Base-by-base conservation (phyloP, 1,140 invertebrate genomes). In the Linepithema humile region DNA sequence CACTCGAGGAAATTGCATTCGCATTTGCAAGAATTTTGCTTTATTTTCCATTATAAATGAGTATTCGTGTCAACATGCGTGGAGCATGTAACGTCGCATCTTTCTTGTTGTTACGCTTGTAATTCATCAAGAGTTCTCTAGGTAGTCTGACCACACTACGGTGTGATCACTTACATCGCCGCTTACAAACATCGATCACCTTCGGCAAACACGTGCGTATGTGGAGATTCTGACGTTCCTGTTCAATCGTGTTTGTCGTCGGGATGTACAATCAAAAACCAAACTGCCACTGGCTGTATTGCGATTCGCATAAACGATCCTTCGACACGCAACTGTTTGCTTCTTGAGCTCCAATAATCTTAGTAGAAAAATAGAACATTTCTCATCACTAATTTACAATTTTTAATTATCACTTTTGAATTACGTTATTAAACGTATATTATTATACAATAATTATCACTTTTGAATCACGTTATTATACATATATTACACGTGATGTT, bases 141-240 rank as follows among this genome's bases (percentile, higher is more conserved):
- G n/a, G 10, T n/a, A 26, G 53, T 29, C 17, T 45, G 73, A 75
- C 26, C 40, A 45, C 72, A 43, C 26, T 12, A 26, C 45, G 7
- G 6, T 38, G 40, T 62, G 57, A 45, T 12, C 57, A 62, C 57
- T 75, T 23, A 3, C 40, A 23, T 12, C 20, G 73, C n/a, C 73
- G 57, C 35, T 64, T 35, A 32, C 57, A 75, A 62, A 62, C 40
- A 45, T 75, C 53, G 23, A 48, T 75, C n/a, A 40, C 73, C 55
- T 12, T 75, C 40, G 10, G 29, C 38, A 59, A 60, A 74, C 53
- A 43, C n/a, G 29, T 64, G 29, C 57, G 40, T 26, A 48, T 40
- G 29, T 64, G 20, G n/a, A 64, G 23, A 38, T 64, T 20, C n/a
- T 17, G 40, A 75, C 7, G 32, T 45, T 50, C 45, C 73, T 23